phyloP scores from a whole-genome alignment of 2,888 invertebrate species.

The Dicyrtomina minuta region DNA sequence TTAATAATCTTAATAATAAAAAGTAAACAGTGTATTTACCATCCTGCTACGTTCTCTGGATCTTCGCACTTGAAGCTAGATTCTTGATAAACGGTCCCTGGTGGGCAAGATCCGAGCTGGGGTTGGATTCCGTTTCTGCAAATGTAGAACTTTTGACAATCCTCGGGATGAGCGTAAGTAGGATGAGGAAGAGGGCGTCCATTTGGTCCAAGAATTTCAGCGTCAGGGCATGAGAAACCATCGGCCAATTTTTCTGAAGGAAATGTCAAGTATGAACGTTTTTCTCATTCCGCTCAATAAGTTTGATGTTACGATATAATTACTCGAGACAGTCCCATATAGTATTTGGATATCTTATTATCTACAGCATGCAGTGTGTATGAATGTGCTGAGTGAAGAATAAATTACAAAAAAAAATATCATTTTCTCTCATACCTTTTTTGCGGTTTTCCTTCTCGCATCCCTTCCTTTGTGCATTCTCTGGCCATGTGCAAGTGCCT shows the following conservation, averaged over 20 bases:
- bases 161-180: slow-evolving; percentile 54
- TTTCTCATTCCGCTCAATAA: no score
- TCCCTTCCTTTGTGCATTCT: slow-evolving; percentile 50
- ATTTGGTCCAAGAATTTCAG: slow-evolving; percentile 51
- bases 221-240: slow-evolving; percentile 78
- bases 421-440: slow-evolving; percentile 42
- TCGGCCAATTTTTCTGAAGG: slow-evolving; percentile 72
- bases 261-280: slow-evolving; percentile 25
- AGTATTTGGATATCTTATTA: no score
- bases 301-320: background rate
- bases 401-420: background rate
- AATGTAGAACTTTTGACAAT: slow-evolving; percentile 56
- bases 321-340: no score
- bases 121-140: slow-evolving; percentile 56
- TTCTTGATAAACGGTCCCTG: slow-evolving; percentile 56
- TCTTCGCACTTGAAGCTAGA: slow-evolving; percentile 55
- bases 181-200: slow-evolving; percentile 54
- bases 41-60: slow-evolving; percentile 55
- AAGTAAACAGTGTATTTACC: slow-evolving; percentile 53
- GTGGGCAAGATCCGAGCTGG: slow-evolving; percentile 55
- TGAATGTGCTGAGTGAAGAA: background rate
- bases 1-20: no score
- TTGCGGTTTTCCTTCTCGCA: slow-evolving; percentile 53
- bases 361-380: no score
- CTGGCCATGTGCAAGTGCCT: slow-evolving; percentile 87